Evolutionary conservation across 2,113 vertebrate species (phyloP), one percentile per base, ranked within the genome.

Genomic region (Erinaceus europaeus): DNA sequence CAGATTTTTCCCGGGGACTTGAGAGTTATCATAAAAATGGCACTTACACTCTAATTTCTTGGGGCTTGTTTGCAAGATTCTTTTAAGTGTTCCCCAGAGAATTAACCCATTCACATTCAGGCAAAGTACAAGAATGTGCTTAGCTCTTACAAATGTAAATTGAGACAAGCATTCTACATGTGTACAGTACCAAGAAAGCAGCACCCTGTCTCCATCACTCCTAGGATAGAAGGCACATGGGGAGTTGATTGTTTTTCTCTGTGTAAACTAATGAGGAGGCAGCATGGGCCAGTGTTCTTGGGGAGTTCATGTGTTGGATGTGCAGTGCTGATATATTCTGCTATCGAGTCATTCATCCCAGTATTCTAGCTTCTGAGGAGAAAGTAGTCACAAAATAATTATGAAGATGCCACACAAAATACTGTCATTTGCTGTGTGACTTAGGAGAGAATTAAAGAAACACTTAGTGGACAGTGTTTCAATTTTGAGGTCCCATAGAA

Each of bases 31-130:
- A 90, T 88, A 91, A 90, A 92, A 85, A 83, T 78, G 65, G 55
- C 67, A 83, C 52, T 90, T 87, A 72, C 20, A 46, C 86, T 88
- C 75, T 89, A 87, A 94, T 93, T 80, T 89, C 36, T 90, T 79
- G 50, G 50, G 52, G 32, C 34, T 82, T 90, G 48, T 85, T 95
- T 89, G 77, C 93, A 87, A 93, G 78, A 84, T 44, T 89, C 74
- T 92, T 82, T 0, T 46, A 72, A 79, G 44, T 72, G 9, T 72
- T 78, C 61, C 15, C 18, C 72, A 50, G 61, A 34, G 79, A 90
- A 79, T 85, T 83, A 92, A 87, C 57, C 71, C 76, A 32, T 75
- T 92, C 80, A 76, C 50, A 80, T 89, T 90, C 59, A 81, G 34
- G 9, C 21, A 34, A 50, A 72, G 48, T 82, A 32, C 21, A 71